A percentile compares a stretch with the other conserved stretches of the same genome.
phyloP scores from a whole-genome alignment of 2,888 invertebrate species.

The Sphaerophoria rueppellii region DNA sequence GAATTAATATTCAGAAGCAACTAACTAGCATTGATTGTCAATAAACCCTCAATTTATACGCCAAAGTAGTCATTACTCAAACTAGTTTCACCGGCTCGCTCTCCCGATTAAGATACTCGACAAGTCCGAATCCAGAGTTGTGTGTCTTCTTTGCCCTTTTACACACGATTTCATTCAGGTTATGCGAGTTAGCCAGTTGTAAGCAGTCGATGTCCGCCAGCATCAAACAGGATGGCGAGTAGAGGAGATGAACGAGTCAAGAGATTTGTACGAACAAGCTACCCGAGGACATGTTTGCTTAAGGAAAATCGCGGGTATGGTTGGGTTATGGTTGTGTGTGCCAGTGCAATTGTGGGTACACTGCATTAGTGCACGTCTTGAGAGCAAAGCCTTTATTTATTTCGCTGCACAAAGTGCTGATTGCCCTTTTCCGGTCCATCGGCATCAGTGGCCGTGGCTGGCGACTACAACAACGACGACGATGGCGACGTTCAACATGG shows the following conservation, averaged over 20 bases:
- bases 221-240: conserved; percentile 5
- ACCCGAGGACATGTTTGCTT: conserved; percentile 61
- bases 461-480: no score
- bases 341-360: conserved; percentile 50
- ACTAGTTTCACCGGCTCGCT: conserved; percentile 46
- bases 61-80: conserved; percentile 58
- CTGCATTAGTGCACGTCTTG: conserved; percentile 65
- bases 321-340: conserved; percentile 7
- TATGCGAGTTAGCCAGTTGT: conserved; percentile 52
- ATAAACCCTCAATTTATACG: conserved; percentile 62
- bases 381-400: conserved; percentile 61
- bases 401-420: conserved; percentile 59
- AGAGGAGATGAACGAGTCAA: background rate
- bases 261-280: conserved; percentile 15
- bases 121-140: background rate
- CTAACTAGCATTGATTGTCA: conserved; percentile 57
- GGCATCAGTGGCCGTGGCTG: background rate
- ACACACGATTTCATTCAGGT: conserved; percentile 67
- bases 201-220: conserved; percentile 20
- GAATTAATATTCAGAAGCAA: conserved; percentile 60
- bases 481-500: conserved; percentile 26
- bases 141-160: conserved; percentile 46
- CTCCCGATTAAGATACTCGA: conserved; percentile 51
- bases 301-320: conserved; percentile 32
- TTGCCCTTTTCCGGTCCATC: conserved; percentile 68